A percentile compares a stretch with the other conserved stretches of the same genome.
phyloP scores from a whole-genome alignment of 2,797 vertebrate genomes.

The Thaleichthys pacificus region DNA sequence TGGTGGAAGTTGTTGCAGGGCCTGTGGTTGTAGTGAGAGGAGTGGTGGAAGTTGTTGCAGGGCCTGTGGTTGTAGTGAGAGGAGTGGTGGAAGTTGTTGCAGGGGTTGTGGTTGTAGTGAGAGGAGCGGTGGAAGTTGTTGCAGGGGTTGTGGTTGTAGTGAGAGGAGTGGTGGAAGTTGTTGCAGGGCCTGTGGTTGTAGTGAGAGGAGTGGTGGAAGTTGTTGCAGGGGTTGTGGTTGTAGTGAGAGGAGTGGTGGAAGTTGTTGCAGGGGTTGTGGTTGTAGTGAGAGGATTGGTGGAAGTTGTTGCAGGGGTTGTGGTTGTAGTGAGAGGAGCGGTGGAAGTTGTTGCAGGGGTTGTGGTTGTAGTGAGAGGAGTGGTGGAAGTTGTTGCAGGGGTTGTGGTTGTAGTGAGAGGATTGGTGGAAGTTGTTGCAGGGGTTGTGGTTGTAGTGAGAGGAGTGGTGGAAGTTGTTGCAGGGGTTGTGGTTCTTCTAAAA shows the following conservation, averaged over 20 bases:
- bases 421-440: not conserved
- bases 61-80: not conserved
- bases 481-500: not conserved
- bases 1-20: not conserved
- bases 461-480: not conserved
- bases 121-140: not conserved
- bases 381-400: too few species aligned
- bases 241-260: not conserved
- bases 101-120: not conserved
- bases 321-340: not conserved
- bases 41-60: not conserved
- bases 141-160: slow-evolving; percentile 5
- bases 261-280: not conserved
- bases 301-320: not conserved
- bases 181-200: not conserved
- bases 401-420: not conserved
- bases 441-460: not conserved
- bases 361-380: too few species aligned
- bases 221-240: not conserved
- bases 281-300: not conserved
- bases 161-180: not conserved
- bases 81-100: not conserved
- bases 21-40: not conserved
- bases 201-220: not conserved
- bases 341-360: not conserved